These are phyloP conservation scores for Cordylochernes scorpioides DNA, from an alignment of 2,888 invertebrate genomes.

Conservation along the genomic window DNA sequence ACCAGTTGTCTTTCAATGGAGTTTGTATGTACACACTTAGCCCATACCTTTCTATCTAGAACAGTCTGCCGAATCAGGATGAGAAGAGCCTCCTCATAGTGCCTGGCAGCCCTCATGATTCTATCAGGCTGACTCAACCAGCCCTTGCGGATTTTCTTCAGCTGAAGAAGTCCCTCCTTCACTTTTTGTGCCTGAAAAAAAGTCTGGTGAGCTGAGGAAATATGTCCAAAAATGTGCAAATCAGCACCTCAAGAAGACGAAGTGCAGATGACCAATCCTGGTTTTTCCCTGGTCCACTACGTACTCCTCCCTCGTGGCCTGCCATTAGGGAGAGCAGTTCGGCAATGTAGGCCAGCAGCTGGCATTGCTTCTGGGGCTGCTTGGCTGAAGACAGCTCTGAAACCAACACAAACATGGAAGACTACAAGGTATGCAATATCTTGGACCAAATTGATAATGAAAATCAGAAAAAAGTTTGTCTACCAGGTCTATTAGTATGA, in stretches of 20 bases:
- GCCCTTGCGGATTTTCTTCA: constrained; percentile 15
- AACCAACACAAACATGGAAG: no score
- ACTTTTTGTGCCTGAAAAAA: constrained; percentile 11
- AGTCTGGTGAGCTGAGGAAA: no score
- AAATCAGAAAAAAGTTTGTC: no score
- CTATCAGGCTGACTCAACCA: constrained; percentile 23
- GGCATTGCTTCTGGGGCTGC: background rate
- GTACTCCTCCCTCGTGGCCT: constrained; percentile 23
- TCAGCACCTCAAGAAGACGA: constrained; percentile 22
- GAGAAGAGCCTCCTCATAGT: constrained; percentile 28
- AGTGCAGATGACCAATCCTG: constrained; percentile 23
- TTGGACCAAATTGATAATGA: no score
- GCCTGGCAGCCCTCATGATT: constrained; percentile 27
- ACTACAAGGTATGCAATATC: no score
- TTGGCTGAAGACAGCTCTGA: no score
- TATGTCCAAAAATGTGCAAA: no score
- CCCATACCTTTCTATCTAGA: no score
- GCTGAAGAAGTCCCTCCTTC: constrained; percentile 17
- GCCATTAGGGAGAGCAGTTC: constrained; percentile 25
- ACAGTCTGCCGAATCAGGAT: constrained; percentile 25
- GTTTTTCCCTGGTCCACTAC: constrained; percentile 28
- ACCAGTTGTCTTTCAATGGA: no score
- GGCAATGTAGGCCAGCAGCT: constrained; percentile 21
- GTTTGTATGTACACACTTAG: no score
- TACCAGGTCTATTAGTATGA: no score